These are phyloP conservation scores for Pseudococcus longispinus DNA, from an alignment of 2,888 invertebrate species.

Conservation along the genomic window DNA sequence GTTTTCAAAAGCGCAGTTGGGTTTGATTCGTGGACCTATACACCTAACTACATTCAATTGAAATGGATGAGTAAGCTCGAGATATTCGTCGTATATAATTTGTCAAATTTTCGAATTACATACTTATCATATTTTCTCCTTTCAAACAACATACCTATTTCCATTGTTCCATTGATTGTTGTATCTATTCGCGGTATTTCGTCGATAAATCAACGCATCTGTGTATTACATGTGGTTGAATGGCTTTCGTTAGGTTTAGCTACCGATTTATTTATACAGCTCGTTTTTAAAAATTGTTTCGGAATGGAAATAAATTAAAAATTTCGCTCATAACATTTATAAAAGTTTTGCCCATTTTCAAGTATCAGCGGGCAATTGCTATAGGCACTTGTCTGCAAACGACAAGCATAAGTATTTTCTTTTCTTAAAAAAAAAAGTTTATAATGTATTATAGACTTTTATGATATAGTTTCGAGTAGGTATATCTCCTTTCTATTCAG, in stretches of 20 bases:
- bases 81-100: neutral
- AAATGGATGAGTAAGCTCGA: neutral
- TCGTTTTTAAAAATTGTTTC: neutral
- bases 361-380: neutral
- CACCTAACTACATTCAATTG: neutral
- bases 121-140: slow-evolving; percentile 1
- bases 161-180: neutral
- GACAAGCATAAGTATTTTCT: neutral
- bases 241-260: neutral
- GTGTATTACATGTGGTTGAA: neutral
- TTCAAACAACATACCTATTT: neutral
- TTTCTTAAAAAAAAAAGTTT: neutral
- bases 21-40: neutral
- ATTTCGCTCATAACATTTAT: neutral
- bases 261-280: neutral
- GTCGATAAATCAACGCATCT: neutral
- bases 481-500: neutral
- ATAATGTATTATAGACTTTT: neutral
- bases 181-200: neutral
- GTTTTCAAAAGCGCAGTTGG: neutral
- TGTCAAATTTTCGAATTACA: neutral
- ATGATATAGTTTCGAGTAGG: neutral
- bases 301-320: neutral
- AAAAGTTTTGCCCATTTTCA: neutral
- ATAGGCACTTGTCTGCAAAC: neutral